Conservation (phyloP, 92 coral and sea anemone genomes). For the Anthopleura xanthogrammica region DNA sequence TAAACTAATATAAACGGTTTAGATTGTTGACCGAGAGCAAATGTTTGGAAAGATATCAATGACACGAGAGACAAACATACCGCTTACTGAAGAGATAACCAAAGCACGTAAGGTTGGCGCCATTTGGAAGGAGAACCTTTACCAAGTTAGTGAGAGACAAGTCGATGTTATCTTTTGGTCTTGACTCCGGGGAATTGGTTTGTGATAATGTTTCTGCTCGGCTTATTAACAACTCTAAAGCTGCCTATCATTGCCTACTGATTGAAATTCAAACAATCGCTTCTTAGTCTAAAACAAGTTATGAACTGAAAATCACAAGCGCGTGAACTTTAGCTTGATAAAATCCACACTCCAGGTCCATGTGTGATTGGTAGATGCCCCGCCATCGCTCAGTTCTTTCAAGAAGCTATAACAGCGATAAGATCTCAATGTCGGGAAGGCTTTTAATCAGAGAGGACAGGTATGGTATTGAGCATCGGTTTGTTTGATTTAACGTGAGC, state of each 20-base stretch:
- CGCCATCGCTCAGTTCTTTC: background rate
- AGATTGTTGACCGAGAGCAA: constrained; percentile 3
- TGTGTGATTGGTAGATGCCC: background rate
- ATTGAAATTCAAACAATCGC: background rate
- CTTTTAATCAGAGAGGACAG: constrained; percentile 34
- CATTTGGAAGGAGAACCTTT: background rate
- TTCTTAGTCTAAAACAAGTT: background rate
- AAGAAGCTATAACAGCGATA: constrained; percentile 6
- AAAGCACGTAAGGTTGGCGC: constrained; percentile 8
- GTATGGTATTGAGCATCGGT: constrained; percentile 4
- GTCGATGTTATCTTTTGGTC: constrained; percentile 9
- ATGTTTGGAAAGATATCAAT: background rate
- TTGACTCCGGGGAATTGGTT: constrained; percentile 1
- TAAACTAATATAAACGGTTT: background rate
- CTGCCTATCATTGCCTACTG: background rate
- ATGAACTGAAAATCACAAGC: background rate
- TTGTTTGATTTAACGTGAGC: constrained; percentile 16
- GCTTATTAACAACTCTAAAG: background rate
- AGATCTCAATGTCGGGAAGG: constrained; percentile 15
- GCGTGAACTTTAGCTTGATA: background rate
- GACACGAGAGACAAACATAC: constrained; percentile 10
- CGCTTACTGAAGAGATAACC: constrained; percentile 11
- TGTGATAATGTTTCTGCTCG: background rate
- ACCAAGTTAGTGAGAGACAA: constrained; percentile 16
- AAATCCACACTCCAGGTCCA: background rate